Base-by-base conservation (phyloP, 2,797 vertebrate genomes). In the Chrysocyon brachyurus region DNA sequence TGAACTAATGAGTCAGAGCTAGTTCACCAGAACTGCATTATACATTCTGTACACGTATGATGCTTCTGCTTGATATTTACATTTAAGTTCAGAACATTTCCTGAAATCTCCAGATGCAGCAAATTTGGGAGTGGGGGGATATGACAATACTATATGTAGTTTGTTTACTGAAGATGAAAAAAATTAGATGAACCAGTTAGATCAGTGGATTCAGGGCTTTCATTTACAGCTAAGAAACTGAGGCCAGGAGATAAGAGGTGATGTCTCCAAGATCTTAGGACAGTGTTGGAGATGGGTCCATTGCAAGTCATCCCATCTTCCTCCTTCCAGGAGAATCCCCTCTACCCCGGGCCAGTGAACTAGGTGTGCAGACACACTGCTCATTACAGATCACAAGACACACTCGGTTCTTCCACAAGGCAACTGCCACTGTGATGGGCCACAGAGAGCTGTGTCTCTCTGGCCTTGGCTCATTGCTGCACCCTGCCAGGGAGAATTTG, bases 181-280 rank as follows among this genome's bases (percentile, higher is more conserved):
- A 61, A 84, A 24, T 22, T 24, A 68, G 15, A 95, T 33, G 22
- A 89, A 36, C 4, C 12, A 1, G 59, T 70, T 64, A 56, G 72
- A 94, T 87, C n/a, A 66, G 57, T 40, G 31, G 36, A 66, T 85
- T 94, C 46, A 87, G 57, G 86, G 54, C 19, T 90, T 75, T 90
- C 24, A 19, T 70, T 92, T 87, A 79, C 59, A 92, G 84, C 81
- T 84, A 75, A 91, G 24, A 96, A 93, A 21, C 24, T 11, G 5
- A 91, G 57, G 17, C 22, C 5, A 12, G 72, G 15, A 88, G 52
- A 85, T 11, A 92, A 19, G 22, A 89, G 83, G 31, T 31, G 12
- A 22, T 7, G 3, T 31, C 15, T 56, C 24, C 40, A 61, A 85
- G 57, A 52, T n/a, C 4, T 7, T 8, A 46, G 5, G 72, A 21